Base-by-base conservation (phyloP, 2,888 invertebrate species). In the Marasmarcha lunaedactyla region DNA sequence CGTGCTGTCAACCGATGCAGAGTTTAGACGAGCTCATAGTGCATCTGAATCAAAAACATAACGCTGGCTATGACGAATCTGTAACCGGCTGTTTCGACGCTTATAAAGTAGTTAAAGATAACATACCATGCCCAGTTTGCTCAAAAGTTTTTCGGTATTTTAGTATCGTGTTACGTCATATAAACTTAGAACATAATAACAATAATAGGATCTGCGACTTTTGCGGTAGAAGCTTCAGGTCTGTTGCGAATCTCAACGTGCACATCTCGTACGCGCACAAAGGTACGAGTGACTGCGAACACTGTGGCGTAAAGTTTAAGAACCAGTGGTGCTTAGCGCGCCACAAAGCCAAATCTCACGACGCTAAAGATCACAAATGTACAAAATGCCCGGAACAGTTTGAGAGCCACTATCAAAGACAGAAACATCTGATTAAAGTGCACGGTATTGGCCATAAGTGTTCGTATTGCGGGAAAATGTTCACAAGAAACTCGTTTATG, bases 341-440 rank as follows among this genome's bases (percentile, higher is more conserved):
- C 0, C 83, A 83, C 38, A 71, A 67, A 39, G 81, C 81, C 0
- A 74, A 65, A 20, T 55, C 50, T 4, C 81, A 83, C 45, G 58
- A 79, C 45, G 73, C 63, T 1, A 81, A 76, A 43, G 73, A 73
- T 14, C 66, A 66, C 42, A 76, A 78, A 42, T 84, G 84, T 39
- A 53, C 67, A 0, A 68, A 71, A 41, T 84, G 84, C 39, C 60
- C 71, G 0, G 77, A 83, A 15, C 52, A 54, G 3, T 87, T 87
- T 44, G 76, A 81, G 1, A 84, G 85, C 0, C 73, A 81, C 3
- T 79, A 85, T 2, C 85, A 85, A 41, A 70, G 85, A 25, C 78
- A 76, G 38, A 78, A 83, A 45, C 87, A 87, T 44, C 49, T 85
- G 46, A 86, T 85, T 6, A 70, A 81, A 14, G 79, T 71, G 35